Percentiles rank a stretch among this genome's conserved stretches.
phyloP scores from a whole-genome alignment of 64 coral and sea anemone genomes.

The Stichodactyla helianthus region DNA sequence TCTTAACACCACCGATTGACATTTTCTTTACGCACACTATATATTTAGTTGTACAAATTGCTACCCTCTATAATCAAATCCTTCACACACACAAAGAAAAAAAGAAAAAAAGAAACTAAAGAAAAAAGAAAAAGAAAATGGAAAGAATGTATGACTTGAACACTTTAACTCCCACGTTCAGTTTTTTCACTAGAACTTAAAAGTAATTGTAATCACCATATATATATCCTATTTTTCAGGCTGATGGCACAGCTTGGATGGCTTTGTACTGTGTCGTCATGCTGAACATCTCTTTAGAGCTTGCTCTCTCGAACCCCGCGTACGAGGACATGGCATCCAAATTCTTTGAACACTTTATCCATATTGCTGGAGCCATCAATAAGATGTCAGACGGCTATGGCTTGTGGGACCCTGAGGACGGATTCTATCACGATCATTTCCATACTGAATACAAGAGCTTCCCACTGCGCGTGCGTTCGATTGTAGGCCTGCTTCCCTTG shows the following conservation, averaged over 20 bases:
- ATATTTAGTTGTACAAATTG: no score
- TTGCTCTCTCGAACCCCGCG: constrained; percentile 52
- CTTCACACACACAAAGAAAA: no score
- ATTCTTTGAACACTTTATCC: constrained; percentile 95
- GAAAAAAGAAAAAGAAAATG: no score
- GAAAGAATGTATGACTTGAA: no score
- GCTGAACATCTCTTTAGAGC: constrained; percentile 92
- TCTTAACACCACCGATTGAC: no score
- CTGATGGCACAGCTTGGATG: constrained; percentile 99
- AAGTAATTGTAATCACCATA: background rate
- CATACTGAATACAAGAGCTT: constrained; percentile 27
- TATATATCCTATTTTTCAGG: constrained; percentile 25
- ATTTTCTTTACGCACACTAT: no score
- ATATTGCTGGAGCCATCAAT: constrained; percentile 92
- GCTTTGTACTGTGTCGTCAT: constrained; percentile 90
- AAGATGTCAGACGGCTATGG: constrained; percentile 88
- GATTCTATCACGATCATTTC: constrained; percentile 92
- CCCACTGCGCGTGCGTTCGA: constrained; percentile 69
- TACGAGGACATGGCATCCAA: constrained; percentile 99
- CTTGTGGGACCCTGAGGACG: constrained; percentile 81
- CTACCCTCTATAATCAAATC: no score
- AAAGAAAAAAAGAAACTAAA: no score
- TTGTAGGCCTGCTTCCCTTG: constrained; percentile 84
- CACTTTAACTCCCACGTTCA: no score
- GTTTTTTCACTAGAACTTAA: background rate